Conservation (phyloP, 2,113 vertebrate species). For the Himantopus leucocephalus region DNA sequence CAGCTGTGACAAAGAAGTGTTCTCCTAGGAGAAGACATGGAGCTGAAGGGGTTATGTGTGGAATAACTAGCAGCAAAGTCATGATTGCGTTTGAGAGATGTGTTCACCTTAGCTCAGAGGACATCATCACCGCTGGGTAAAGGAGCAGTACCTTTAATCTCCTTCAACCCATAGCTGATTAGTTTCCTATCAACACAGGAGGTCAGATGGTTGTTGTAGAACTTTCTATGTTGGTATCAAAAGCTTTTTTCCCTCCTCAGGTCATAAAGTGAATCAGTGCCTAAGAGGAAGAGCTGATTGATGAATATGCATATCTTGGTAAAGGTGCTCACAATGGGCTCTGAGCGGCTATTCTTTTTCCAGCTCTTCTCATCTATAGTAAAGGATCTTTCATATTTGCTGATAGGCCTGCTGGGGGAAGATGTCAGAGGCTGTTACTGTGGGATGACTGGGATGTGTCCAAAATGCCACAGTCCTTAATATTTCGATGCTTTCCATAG, state of each 20-base stretch:
- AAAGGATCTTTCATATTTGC: not conserved
- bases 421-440: not conserved
- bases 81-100: not conserved
- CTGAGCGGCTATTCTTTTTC: not conserved
- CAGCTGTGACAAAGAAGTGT: not conserved
- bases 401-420: not conserved
- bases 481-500: not conserved
- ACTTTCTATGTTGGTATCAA: not conserved
- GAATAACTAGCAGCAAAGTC: not conserved
- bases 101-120: not conserved
- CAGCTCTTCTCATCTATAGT: not conserved
- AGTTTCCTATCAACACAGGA: not conserved
- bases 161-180: not conserved
- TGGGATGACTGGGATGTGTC: not conserved
- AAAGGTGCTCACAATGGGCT: not conserved
- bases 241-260: not conserved
- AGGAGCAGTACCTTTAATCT: not conserved
- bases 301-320: not conserved
- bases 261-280: not conserved
- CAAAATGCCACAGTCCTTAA: not conserved
- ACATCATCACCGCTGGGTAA: too few species aligned
- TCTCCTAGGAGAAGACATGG: not conserved
- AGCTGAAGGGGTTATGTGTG: not conserved
- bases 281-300: not conserved
- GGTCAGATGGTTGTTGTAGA: not conserved